Evolutionary conservation across 92 coral and sea anemone species (phyloP), one percentile per base, ranked within the genome.

Genomic region (Palythoa caribaeorum): DNA sequence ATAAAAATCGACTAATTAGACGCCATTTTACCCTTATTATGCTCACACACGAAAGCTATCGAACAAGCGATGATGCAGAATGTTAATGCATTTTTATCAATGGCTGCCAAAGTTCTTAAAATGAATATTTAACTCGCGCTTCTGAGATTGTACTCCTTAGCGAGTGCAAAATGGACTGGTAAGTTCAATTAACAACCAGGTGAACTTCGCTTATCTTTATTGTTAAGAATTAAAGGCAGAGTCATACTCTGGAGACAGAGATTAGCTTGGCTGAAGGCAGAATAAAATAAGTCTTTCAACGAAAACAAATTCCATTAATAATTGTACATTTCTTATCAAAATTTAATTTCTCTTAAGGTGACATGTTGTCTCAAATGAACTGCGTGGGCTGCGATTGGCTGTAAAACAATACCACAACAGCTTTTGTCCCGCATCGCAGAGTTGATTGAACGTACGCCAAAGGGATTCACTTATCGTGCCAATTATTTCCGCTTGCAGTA

Each of bases 261-360:
- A 44, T 35, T 11, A 44, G 11, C 17, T 11, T 19, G 16, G 35
- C 20, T 81, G 17, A 47, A 40, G 20, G 19, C 19, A 21, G 47
- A 63, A 48, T 47, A 36, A 28, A 81, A 47, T 13, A 60, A 3
- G 3, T 44, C 70, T 19, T 63, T 21, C 36, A 63, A 17, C 4
- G 35, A n/a, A 63, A n/a, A 63, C 9, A 63, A 63, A 17, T 17
- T 1, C 20, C 50, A 35, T 20, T 19, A 63, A 66, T 14, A 47
- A n/a, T 66, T 3, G 19, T 21, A 20, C 21, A 28, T 55, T 28
- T 47, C 52, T 19, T 81, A 81, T 81, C 86, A 81, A 66, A 81
- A 81, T 17, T 48, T 38, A 81, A 19, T 81, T 81, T 81, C 86
- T 81, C 86, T 81, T 74, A 81, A 81, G 86, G 71, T 81, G 59